These are phyloP conservation scores for Euplexia lucipara DNA, from an alignment of 2,888 invertebrate genomes.

Conservation along the genomic window DNA sequence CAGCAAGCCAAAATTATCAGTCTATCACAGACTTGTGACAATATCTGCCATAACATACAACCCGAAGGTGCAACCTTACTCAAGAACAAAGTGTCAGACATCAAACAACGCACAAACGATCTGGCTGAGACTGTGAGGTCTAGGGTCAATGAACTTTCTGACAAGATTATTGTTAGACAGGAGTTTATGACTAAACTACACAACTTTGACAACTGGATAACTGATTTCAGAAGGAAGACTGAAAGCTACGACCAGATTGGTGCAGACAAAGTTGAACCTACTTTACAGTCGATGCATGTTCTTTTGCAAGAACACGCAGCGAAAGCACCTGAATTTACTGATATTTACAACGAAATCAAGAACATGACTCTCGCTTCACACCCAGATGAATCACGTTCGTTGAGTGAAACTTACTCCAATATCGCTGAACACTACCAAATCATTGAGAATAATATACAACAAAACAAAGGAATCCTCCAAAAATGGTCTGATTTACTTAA, in stretches of 20 bases:
- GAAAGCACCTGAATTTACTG: slow-evolving; percentile 94
- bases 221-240: slow-evolving; percentile 93
- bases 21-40: slow-evolving; percentile 95
- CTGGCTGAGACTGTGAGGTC: slow-evolving; percentile 94
- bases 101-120: slow-evolving; percentile 94
- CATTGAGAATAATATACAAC: slow-evolving; percentile 93
- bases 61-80: slow-evolving; percentile 94
- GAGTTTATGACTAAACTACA: slow-evolving; percentile 95
- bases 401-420: slow-evolving; percentile 94
- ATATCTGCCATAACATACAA: slow-evolving; percentile 94
- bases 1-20: slow-evolving; percentile 96
- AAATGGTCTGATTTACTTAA: slow-evolving; percentile 96
- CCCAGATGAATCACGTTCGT: slow-evolving; percentile 93
- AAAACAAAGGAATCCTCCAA: slow-evolving; percentile 94
- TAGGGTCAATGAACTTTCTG: slow-evolving; percentile 95
- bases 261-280: slow-evolving; percentile 95
- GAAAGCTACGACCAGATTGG: slow-evolving; percentile 95
- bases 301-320: slow-evolving; percentile 96
- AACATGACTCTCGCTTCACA: slow-evolving; percentile 93
- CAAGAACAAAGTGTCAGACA: slow-evolving; percentile 93
- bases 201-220: slow-evolving; percentile 95
- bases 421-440: slow-evolving; percentile 95
- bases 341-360: slow-evolving; percentile 96
- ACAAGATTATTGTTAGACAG: slow-evolving; percentile 95
- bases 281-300: slow-evolving; percentile 94